phyloP scores from a whole-genome alignment of 1,140 invertebrate species.

The Orius laevigatus region DNA sequence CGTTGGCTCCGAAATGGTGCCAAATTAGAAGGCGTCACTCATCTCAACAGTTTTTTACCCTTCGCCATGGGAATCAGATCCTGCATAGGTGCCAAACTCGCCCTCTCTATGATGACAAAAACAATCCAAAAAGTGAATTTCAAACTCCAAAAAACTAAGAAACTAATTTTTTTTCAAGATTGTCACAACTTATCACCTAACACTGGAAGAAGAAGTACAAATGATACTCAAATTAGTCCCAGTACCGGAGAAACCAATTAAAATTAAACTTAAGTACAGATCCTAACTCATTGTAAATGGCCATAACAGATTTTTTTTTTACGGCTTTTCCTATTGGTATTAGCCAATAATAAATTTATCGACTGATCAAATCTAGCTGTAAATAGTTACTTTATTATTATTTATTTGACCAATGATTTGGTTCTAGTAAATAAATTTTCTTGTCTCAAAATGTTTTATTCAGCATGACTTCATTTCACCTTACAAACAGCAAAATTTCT shows the following conservation, averaged over 20 bases:
- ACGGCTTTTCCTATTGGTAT: no score
- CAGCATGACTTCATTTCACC: no score
- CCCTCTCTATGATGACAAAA: constrained; percentile 22
- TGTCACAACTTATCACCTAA: constrained; percentile 11
- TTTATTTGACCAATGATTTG: no score
- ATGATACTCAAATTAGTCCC: constrained; percentile 19
- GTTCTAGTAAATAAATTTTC: no score
- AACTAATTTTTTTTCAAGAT: constrained; percentile 17
- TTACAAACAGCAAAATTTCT: no score
- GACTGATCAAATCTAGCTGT: constrained; percentile 33
- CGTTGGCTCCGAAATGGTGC: constrained; percentile 48
- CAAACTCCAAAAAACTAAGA: background rate
- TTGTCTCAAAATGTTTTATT: no score
- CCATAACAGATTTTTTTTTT: no score
- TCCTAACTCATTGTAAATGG: no score
- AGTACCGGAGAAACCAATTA: constrained; percentile 16
- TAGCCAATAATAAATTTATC: constrained; percentile 24
- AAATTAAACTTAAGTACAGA: constrained; percentile 6
- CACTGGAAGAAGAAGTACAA: constrained; percentile 14
- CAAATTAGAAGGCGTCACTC: constrained; percentile 28
- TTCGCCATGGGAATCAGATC: constrained; percentile 67
- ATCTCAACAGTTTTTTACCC: constrained; percentile 55
- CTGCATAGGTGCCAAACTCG: constrained; percentile 66
- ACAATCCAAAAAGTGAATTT: constrained; percentile 5
- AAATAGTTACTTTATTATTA: no score